These are phyloP conservation scores for Ophion slaviceki DNA, from an alignment of 2,888 invertebrate genomes.

Conservation along the genomic window DNA sequence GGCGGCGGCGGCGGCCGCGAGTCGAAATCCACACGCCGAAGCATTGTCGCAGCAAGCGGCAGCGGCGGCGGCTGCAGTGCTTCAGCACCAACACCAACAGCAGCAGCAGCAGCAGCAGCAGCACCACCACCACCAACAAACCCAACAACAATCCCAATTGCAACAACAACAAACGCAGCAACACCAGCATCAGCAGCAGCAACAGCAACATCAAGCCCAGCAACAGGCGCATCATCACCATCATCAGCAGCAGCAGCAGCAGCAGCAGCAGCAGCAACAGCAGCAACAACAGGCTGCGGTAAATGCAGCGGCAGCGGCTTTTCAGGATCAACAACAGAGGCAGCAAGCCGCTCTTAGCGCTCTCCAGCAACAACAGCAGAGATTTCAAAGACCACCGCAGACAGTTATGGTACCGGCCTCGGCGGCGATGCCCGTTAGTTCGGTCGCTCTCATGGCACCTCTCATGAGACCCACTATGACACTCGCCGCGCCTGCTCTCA, in stretches of 20 bases:
- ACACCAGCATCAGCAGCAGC: conserved; percentile 77
- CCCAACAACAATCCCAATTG: conserved; percentile 72
- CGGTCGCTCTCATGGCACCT: conserved; percentile 85
- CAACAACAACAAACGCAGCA: conserved; percentile 75
- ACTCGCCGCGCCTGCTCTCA: conserved; percentile 84
- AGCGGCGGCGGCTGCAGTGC: conserved; percentile 73
- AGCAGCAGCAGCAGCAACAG: conserved; percentile 78
- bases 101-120: conserved; percentile 72
- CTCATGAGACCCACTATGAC: conserved; percentile 85
- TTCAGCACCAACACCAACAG: conserved; percentile 77
- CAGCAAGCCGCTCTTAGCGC: conserved; percentile 84
- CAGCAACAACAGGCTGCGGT: conserved; percentile 81
- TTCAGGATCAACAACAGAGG: conserved; percentile 81
- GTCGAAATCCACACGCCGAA: conserved; percentile 76
- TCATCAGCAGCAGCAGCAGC: conserved; percentile 76
- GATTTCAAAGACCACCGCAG: conserved; percentile 84
- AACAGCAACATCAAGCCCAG: conserved; percentile 79
- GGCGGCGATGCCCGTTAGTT: conserved; percentile 83
- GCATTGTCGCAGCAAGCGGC: conserved; percentile 71
- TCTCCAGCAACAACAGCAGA: conserved; percentile 83
- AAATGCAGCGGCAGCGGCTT: conserved; percentile 82
- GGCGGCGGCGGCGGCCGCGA: not conserved
- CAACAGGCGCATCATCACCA: conserved; percentile 74
- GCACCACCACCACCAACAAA: conserved; percentile 67
- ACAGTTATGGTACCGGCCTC: conserved; percentile 84